These are phyloP conservation scores for Dreissena polymorpha DNA, from an alignment of 1,140 invertebrate species.

Conservation along the genomic window DNA sequence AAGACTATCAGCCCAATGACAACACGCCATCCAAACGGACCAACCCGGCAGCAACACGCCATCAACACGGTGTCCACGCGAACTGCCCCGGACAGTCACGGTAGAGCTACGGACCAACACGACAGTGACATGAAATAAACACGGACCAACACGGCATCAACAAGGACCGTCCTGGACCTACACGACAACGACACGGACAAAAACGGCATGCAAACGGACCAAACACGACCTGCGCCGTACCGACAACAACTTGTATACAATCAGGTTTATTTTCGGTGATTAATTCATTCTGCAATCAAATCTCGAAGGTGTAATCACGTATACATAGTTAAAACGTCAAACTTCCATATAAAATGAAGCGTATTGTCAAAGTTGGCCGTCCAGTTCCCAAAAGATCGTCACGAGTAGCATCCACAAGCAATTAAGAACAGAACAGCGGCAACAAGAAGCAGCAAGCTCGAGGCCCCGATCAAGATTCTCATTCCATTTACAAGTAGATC, in stretches of 20 bases:
- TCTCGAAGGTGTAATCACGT: neutral
- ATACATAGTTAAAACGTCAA: neutral
- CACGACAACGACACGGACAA: neutral
- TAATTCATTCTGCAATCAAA: neutral
- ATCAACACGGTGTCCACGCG: neutral
- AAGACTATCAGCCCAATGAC: too few species aligned
- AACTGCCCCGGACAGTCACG: neutral
- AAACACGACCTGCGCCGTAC: constrained; percentile 2
- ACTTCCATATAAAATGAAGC: neutral
- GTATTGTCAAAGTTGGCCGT: constrained; percentile 6
- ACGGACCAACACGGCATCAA: too few species aligned
- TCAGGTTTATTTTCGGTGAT: constrained; percentile 2
- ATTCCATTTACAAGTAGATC: neutral
- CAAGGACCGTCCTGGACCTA: too few species aligned
- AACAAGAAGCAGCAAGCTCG: constrained; percentile 4
- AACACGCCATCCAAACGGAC: too few species aligned
- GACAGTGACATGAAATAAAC: neutral
- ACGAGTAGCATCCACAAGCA: constrained; percentile 6
- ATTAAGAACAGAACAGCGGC: neutral
- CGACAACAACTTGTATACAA: constrained; percentile 1
- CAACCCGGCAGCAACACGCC: too few species aligned
- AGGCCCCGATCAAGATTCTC: neutral
- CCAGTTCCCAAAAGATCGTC: constrained; percentile 11
- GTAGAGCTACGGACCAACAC: neutral
- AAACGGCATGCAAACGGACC: constrained; percentile 8